phyloP scores from a whole-genome alignment of 2,797 vertebrate genomes.

The Coccyzus lansbergi region DNA sequence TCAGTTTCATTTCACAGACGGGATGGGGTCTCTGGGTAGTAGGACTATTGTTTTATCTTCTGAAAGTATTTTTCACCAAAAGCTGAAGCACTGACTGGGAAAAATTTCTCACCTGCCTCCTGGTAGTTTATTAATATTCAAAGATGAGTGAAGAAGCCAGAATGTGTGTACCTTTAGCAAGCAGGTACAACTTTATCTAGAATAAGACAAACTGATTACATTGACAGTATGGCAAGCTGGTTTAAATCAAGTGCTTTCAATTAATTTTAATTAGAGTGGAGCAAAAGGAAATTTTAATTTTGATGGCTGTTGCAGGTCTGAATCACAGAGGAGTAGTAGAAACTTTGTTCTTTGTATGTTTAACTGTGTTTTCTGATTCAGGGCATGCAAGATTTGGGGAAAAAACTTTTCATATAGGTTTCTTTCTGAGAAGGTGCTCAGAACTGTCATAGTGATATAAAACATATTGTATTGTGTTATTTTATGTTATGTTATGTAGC shows the following conservation, averaged over 20 bases:
- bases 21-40: neutral
- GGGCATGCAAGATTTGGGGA: constrained; percentile 14
- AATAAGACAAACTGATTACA: constrained; percentile 52
- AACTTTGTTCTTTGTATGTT: constrained; percentile 25
- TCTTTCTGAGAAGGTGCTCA: neutral
- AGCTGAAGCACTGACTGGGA: neutral
- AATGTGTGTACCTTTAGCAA: neutral
- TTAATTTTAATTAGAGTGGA: constrained; percentile 60
- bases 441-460: neutral
- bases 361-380: constrained; percentile 26
- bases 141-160: neutral
- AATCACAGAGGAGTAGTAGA: neutral
- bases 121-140: constrained; percentile 42
- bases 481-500: neutral
- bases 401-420: neutral
- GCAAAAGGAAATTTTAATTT: constrained; percentile 58
- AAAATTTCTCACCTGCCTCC: constrained; percentile 14
- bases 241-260: constrained; percentile 37
- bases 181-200: constrained; percentile 26
- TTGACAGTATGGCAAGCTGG: constrained; percentile 22
- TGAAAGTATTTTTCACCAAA: constrained; percentile 5
- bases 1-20: neutral
- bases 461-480: no score
- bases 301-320: neutral
- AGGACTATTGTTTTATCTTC: neutral